Evolutionary conservation across 2,888 invertebrate species (phyloP).

Genomic region (Myopa tessellatipennis): DNA sequence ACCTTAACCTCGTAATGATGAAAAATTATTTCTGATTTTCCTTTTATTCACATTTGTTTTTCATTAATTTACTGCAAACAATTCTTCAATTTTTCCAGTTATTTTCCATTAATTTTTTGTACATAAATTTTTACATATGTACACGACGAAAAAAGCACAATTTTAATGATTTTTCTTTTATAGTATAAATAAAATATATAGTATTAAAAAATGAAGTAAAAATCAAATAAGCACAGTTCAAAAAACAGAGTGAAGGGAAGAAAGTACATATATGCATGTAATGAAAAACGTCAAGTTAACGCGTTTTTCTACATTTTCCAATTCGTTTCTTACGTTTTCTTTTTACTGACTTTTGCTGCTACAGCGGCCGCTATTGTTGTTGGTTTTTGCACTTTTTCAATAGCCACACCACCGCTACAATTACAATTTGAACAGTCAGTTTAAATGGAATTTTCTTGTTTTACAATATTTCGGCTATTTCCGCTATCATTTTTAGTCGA

Average conservation of each 20-base stretch:
- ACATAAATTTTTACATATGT: too few relatives aligned
- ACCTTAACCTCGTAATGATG: too few relatives aligned
- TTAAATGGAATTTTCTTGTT: not conserved
- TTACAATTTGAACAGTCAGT: slow-evolving; percentile 15
- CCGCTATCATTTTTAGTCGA: not conserved
- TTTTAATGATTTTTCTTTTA: not conserved
- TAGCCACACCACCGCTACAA: slow-evolving; percentile 8
- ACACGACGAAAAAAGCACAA: too few relatives aligned
- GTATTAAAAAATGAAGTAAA: not conserved
- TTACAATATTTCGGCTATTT: not conserved
- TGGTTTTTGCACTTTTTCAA: slow-evolving; percentile 9
- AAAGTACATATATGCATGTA: not conserved
- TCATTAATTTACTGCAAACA: too few relatives aligned
- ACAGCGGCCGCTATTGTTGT: not conserved
- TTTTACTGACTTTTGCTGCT: not conserved
- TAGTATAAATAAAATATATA: not conserved
- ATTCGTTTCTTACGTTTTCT: slow-evolving; percentile 27
- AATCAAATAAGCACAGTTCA: not conserved
- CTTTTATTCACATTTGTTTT: too few relatives aligned
- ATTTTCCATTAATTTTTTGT: too few relatives aligned
- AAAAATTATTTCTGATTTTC: too few relatives aligned
- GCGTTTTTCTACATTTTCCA: slow-evolving; percentile 32
- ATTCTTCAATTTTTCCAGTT: too few relatives aligned
- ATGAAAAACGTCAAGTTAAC: slow-evolving; percentile 26
- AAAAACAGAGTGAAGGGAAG: not conserved